Conservation (phyloP, 2,888 invertebrate genomes). For the Alentia gelatinosa region DNA sequence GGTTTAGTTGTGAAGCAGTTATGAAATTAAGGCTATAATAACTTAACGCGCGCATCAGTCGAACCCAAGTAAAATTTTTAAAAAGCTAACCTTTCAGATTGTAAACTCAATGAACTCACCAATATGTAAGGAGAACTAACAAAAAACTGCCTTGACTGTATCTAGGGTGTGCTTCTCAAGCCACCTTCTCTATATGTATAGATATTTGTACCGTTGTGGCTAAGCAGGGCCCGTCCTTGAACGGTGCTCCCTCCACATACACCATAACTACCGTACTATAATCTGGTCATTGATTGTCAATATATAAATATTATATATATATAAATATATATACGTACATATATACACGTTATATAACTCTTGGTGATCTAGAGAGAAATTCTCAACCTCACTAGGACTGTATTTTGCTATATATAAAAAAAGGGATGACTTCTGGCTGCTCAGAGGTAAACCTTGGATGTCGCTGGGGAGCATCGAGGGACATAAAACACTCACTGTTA, state of each 20-base stretch:
- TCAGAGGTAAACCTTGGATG: not conserved
- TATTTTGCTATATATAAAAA: conserved; percentile 42
- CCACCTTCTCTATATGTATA: not conserved
- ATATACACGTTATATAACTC: conserved; percentile 50
- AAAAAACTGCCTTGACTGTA: conserved; percentile 51
- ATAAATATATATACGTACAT: conserved; percentile 52
- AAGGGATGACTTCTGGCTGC: not conserved
- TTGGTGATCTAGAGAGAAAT: conserved; percentile 24
- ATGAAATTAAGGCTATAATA: not conserved
- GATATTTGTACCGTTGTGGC: conserved; percentile 9
- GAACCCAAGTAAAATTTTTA: not conserved
- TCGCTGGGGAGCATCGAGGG: not conserved
- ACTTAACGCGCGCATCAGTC: not conserved
- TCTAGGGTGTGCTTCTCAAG: not conserved
- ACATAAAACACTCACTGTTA: conserved; percentile 30
- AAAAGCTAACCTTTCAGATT: conserved; percentile 30
- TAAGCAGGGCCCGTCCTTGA: not conserved
- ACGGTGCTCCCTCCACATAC: not conserved
- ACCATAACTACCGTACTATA: conserved; percentile 45
- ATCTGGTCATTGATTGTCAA: conserved; percentile 48
- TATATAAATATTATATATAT: conserved; percentile 54
- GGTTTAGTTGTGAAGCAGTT: not conserved
- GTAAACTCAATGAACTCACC: conserved; percentile 17
- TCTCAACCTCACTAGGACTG: conserved; percentile 41
- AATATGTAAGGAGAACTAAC: conserved; percentile 23